Evolutionary conservation across 2,113 vertebrate genomes (phyloP).

Genomic region (Crotophaga sulcirostris): DNA sequence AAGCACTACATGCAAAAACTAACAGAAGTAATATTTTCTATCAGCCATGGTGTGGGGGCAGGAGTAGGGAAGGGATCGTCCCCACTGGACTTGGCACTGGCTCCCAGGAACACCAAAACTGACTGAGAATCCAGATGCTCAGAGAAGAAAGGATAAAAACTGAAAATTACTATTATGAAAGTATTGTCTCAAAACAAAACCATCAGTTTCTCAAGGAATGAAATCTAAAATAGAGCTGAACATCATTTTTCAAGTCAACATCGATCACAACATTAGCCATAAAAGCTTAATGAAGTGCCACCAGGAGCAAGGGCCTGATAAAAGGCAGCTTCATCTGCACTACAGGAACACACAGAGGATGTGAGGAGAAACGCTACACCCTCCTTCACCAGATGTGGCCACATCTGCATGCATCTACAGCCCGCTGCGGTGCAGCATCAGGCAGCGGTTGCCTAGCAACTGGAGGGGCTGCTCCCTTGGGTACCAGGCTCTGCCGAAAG

Average conservation of each 20-base stretch:
- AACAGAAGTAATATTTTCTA: no score
- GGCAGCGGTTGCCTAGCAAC: conserved; percentile 68
- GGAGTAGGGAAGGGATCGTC: no score
- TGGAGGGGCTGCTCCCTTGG: background rate
- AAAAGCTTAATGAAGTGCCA: background rate
- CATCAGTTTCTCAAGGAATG: accelerated
- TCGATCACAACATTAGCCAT: accelerated
- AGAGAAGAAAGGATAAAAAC: background rate
- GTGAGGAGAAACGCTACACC: accelerated
- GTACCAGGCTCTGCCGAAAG: background rate
- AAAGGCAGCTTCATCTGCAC: background rate
- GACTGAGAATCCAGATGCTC: accelerated
- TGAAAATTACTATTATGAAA: background rate
- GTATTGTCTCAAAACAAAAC: accelerated
- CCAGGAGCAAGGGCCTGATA: background rate
- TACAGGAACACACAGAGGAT: accelerated
- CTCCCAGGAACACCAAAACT: accelerated
- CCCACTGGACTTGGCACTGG: no score
- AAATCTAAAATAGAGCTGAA: background rate
- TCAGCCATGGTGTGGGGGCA: no score
- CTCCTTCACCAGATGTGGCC: conserved; percentile 37
- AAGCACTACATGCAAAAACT: background rate
- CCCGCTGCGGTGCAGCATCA: conserved; percentile 15
- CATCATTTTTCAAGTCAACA: background rate
- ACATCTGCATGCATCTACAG: conserved; percentile 40